Evolutionary conservation across 2,888 invertebrate genomes (phyloP).

Genomic region (Caenorhabditis zanzibari): DNA sequence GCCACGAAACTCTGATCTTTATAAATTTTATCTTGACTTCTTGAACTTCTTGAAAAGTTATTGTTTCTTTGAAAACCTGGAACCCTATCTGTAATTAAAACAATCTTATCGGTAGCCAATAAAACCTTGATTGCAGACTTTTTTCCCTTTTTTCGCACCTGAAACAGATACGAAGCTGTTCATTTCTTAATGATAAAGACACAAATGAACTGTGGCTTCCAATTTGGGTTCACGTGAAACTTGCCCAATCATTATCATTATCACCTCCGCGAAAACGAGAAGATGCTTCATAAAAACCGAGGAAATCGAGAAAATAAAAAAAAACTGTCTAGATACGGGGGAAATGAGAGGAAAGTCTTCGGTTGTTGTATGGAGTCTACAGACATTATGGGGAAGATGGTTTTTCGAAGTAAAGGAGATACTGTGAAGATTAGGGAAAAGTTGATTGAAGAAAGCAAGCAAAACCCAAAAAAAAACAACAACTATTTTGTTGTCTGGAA

Average conservation of each 20-base stretch:
- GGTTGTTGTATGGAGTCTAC: slow-evolving; percentile 15
- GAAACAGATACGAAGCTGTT: neutral
- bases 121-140: slow-evolving; percentile 18
- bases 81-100: neutral
- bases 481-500: too few species aligned
- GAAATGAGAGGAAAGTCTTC: neutral
- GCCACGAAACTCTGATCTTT: too few species aligned
- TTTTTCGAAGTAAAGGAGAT: too few species aligned
- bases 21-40: neutral
- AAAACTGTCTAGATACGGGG: slow-evolving; percentile 16
- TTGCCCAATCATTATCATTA: neutral
- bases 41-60: neutral
- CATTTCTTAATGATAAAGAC: neutral
- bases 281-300: slow-evolving; percentile 11
- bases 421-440: too few species aligned
- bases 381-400: neutral
- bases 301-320: slow-evolving; percentile 8
- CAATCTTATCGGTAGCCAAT: neutral
- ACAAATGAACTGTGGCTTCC: slow-evolving; percentile 20
- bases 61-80: slow-evolving; percentile 26
- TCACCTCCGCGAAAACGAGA: slow-evolving; percentile 30
- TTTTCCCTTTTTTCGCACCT: slow-evolving; percentile 5
- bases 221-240: slow-evolving; percentile 19
- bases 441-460: too few species aligned
- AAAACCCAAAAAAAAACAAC: too few species aligned